Percentiles rank a stretch among this genome's conserved stretches.
These are phyloP conservation scores for Tragelaphus eurycerus DNA, from an alignment of 2,797 vertebrate genomes.

Conservation along the genomic window DNA sequence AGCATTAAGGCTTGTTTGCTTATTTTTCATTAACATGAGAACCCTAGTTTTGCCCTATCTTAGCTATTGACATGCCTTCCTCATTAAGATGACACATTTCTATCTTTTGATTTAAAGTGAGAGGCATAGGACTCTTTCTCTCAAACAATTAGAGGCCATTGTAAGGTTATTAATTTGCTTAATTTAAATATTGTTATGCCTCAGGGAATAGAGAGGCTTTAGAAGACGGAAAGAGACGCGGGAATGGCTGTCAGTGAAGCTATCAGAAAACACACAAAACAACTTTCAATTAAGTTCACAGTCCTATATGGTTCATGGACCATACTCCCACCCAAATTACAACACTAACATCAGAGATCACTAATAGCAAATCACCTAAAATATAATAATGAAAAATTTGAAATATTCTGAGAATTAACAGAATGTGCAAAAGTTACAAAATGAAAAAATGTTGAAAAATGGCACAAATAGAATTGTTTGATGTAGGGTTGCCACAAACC, in stretches of 20 bases:
- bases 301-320: neutral
- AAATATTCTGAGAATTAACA: neutral
- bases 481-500: neutral
- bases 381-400: neutral
- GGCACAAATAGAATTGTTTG: neutral
- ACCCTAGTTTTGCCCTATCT: neutral
- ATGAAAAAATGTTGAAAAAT: neutral
- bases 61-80: neutral
- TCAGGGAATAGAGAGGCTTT: neutral
- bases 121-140: neutral
- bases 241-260: neutral
- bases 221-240: neutral
- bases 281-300: neutral
- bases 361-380: neutral
- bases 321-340: no score
- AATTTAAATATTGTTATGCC: neutral
- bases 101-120: neutral
- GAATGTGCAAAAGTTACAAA: neutral
- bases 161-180: neutral
- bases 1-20: neutral
- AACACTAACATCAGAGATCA: neutral
- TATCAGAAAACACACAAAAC: neutral
- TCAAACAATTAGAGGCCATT: neutral
- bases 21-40: neutral
- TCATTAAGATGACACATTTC: neutral